Base-by-base conservation (phyloP, 2,888 invertebrate species). In the Pterobdella sp. region DNA sequence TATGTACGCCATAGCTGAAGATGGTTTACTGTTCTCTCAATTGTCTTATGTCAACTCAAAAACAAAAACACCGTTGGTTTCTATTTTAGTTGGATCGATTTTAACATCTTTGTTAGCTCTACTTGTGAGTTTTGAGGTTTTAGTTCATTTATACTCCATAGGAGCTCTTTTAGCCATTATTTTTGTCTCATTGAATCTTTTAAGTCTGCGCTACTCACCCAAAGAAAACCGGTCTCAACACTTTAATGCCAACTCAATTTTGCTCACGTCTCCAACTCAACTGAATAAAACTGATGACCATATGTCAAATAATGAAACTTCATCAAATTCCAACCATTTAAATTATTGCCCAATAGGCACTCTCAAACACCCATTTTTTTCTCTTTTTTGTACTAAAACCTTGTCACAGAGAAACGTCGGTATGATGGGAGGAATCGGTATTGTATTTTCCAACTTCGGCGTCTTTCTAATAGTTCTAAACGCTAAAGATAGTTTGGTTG, bases 81-180 rank as follows among this genome's bases (percentile, higher is more conserved):
- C 83, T 35, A 80, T 82, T 68, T 74, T 78, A 22, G 76, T 81
- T 14, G 81, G 82, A 74, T 82, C 83, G 7, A 66, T 78, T 1
- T 26, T 82, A 3, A 78, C 82, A 18, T 80, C 81, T 0, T 73
- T 90, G 0, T 89, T 94, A 76, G 93, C 94, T 2, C 84, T 94
- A 60, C 82, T 93, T 49, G 91, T 94, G 80, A 93, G 94, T 84
- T 87, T 94, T 78, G 89, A 91, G 78, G 92, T 92, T 78, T 85
- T 94, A 60, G 93, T 94, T 0, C 93, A 94, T 81, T 93, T 94
- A 81, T 93, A 94, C 92, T 93, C 93, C 1, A 94, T 94, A 42
- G 78, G 79, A 18, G 78, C 79, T 42, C 77, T 81, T 52, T 64
- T 80, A 35, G 74, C 76, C 0, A 94, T 94, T 82, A 93, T 93